A percentile compares a stretch with the other conserved stretches of the same genome.
Conservation (phyloP, 2,888 invertebrate species). For the Eudasyphora cyanicolor region DNA sequence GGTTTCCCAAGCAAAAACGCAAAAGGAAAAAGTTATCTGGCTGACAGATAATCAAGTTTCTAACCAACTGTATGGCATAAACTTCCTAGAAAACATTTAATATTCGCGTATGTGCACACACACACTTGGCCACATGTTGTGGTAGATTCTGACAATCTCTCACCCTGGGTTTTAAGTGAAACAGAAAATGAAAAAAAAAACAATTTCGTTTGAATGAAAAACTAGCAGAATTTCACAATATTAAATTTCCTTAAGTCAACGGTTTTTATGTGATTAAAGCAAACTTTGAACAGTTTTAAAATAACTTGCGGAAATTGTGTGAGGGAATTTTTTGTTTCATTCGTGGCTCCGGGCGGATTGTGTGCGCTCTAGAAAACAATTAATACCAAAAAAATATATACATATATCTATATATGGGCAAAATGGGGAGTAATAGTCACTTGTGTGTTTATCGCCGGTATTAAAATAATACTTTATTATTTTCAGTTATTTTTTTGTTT, state of each 20-base stretch:
- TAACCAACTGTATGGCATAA: not conserved
- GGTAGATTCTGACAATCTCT: not conserved
- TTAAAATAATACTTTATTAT: conserved; percentile 32
- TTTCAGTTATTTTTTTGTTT: conserved; percentile 5
- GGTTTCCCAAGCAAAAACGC: not conserved
- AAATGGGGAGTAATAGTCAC: not conserved
- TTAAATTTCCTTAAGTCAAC: not conserved
- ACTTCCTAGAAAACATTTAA: not conserved
- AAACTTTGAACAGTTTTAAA: not conserved
- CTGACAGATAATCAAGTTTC: not conserved
- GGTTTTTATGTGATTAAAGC: not conserved
- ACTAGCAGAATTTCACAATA: not conserved
- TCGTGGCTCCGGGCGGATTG: not conserved
- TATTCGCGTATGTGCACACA: not conserved
- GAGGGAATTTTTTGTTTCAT: too few relatives aligned
- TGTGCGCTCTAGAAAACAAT: not conserved
- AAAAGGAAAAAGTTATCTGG: not conserved
- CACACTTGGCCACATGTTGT: not conserved
- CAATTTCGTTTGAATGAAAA: not conserved
- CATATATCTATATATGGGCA: not conserved
- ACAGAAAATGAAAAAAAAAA: too few relatives aligned
- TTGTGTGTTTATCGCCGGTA: conserved; percentile 1
- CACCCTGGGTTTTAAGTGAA: not conserved
- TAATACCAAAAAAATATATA: not conserved
- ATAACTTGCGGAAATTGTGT: conserved; percentile 1